Evolutionary conservation across 2,797 vertebrate species (phyloP), one percentile per base, ranked within the genome.

Genomic region (Amphiprion clarkii): DNA sequence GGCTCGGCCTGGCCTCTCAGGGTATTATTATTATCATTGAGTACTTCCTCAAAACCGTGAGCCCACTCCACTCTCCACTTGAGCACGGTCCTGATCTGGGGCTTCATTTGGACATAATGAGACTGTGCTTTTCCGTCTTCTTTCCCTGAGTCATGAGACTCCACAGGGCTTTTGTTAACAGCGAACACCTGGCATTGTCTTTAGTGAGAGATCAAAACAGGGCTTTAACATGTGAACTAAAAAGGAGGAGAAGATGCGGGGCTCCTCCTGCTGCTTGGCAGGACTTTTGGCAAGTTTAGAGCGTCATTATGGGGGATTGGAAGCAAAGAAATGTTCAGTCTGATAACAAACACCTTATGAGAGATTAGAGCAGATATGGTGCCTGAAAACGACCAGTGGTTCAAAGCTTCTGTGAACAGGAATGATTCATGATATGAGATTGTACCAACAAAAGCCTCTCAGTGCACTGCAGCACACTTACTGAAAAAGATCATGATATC

Each of bases 41-140:
- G 95, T 95, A 94, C 96, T 97, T 99, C 97, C 96, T 97, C 93
- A 82, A 90, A 93, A 94, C 88, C 93, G 90, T 90, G 95, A 93
- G 87, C 90, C 88, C 82, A 71, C 86, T 89, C 85, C 61, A 67
- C 65, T 80, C 78, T 58, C 59, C 82, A 94, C 92, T 92, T 92
- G 91, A 93, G 89, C 86, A 70, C 86, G 81, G 83, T 84, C 86
- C 86, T 83, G 90, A 93, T 92, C 88, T 67, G 6, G 46, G 0
- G 83, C 92, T 92, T 88, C 91, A 89, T 92, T 85, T 12, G 92
- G 93, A 92, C 92, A 89, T 91, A 94, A 90, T 71, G 72, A 92
- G 91, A 90, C 85, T 87, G 93, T 84, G 83, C 91, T 90, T 91
- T 89, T 85, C 75, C 85, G 48, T 62, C 69, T 49, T 51, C 73